Percentiles rank a stretch among this genome's conserved stretches.
Evolutionary conservation across 1,140 invertebrate species (phyloP).

Genomic region (Araneus ventricosus): DNA sequence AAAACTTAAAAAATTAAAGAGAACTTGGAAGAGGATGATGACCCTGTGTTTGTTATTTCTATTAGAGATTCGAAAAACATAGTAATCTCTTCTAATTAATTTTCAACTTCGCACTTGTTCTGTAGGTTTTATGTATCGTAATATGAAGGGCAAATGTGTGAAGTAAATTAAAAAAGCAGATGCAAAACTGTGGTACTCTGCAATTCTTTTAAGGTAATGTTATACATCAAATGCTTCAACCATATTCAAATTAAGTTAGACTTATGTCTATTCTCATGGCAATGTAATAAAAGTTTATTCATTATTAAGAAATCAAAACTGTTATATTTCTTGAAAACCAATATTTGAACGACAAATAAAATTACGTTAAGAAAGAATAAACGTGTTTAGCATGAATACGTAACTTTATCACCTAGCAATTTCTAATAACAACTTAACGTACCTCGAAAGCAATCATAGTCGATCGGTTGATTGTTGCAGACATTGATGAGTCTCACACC

Average conservation of each 20-base stretch:
- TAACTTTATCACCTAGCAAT: conserved; percentile 19
- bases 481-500: conserved; percentile 1
- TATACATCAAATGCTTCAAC: not conserved
- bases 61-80: no score
- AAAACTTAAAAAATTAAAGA: no score
- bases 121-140: no score
- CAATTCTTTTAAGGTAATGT: no score
- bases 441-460: conserved; percentile 8
- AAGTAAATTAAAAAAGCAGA: no score
- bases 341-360: not conserved
- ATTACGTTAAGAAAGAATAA: not conserved
- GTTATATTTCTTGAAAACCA: no score
- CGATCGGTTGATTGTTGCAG: not conserved
- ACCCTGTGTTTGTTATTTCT: no score
- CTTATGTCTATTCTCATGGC: not conserved
- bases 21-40: no score
- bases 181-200: no score
- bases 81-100: no score
- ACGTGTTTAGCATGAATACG: not conserved
- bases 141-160: no score
- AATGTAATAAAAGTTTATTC: not conserved
- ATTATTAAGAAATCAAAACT: not conserved
- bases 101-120: no score
- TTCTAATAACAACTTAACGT: not conserved
- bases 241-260: not conserved